Base-by-base conservation (phyloP, 2,113 vertebrate species). In the Chloroceryle aenea region DNA sequence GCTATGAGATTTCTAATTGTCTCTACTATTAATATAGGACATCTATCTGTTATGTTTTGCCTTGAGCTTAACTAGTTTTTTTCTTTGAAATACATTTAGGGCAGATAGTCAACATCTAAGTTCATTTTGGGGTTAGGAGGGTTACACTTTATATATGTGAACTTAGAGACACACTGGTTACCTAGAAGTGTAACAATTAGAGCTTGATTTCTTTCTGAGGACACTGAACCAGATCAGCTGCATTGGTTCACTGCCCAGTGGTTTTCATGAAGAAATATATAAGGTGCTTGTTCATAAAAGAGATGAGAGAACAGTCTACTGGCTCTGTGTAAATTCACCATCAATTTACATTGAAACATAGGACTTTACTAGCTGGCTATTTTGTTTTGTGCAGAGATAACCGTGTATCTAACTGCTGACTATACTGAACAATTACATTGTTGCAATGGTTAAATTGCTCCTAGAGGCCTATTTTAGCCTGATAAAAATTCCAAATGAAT, bases 391-490 rank as follows among this genome's bases (percentile, higher is more conserved):
- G 38, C 23, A 68, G 73, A 72, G 17, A 66, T 79, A 91, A 63
- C 74, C 93, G 78, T 58, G 63, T 68, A 87, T 83, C n/a, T 71
- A 91, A 79, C 30, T 79, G 77, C 61, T 91, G 77, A 67, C 67
- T 72, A 2, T 79, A 66, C 77, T 45, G 76, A 96, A 68, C 52
- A 88, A 68, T 58, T 32, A 14, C 40, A 45, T 75, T 93, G 56
- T 80, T 93, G 78, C 95, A 84, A 78, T 79, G 20, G n/a, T 84
- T 81, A 73, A 96, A 95, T 93, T 87, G 90, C 90, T 95, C 94
- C 93, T 94, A 71, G 78, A 96, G 93, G 88, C 75, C 96, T 78
- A 92, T 96, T 93, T 97, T 68, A 94, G 87, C 94, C 91, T 74
- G 91, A 90, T 87, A 95, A 96, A 94, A 89, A 87, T 56, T 94